Evolutionary conservation across 64 coral and sea anemone genomes (phyloP).

Genomic region (Porites australiensis): DNA sequence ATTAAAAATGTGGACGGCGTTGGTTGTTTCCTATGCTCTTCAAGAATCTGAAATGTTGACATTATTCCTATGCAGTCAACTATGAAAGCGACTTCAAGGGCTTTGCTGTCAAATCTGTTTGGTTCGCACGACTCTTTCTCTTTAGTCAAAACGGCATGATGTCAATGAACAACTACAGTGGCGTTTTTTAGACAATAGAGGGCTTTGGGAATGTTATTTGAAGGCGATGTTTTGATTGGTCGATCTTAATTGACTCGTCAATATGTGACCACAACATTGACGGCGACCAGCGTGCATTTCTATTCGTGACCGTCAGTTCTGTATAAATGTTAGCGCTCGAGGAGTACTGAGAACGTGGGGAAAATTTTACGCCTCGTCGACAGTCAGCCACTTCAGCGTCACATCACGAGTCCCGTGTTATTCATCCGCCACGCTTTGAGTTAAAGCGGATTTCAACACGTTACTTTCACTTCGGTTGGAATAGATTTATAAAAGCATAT

Average conservation of each 20-base stretch:
- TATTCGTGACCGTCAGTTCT: constrained; percentile 15
- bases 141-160: constrained; percentile 18
- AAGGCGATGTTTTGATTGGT: constrained; percentile 31
- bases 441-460: constrained; percentile 11
- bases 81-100: constrained; percentile 8
- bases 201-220: not conserved
- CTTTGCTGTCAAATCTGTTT: constrained; percentile 35
- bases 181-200: constrained; percentile 27
- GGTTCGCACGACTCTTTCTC: constrained; percentile 1
- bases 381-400: not conserved
- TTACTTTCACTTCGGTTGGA: not conserved
- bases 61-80: constrained; percentile 18
- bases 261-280: constrained; percentile 25
- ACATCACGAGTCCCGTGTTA: constrained; percentile 31
- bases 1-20: not conserved
- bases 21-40: not conserved
- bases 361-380: not conserved
- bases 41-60: constrained; percentile 55
- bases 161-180: not conserved
- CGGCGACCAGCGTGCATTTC: not conserved
- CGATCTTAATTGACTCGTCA: constrained; percentile 44
- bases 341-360: not conserved
- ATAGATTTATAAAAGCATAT: not conserved
- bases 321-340: not conserved
- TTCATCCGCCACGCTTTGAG: not conserved